Conservation (phyloP, 2,888 invertebrate species). For the Dasypogon diadema region DNA sequence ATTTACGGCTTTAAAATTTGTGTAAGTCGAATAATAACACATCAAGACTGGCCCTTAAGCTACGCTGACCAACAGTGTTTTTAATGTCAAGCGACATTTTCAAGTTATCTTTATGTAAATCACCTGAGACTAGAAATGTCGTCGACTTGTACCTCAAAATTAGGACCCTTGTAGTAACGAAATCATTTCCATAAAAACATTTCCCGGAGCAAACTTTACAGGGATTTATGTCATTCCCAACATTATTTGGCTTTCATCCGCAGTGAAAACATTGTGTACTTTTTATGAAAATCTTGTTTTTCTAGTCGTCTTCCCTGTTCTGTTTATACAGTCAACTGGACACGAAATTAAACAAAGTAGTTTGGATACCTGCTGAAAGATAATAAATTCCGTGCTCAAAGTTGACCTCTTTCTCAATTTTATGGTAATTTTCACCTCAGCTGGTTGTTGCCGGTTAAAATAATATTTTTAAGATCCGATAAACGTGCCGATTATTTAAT, state of each 20-base stretch:
- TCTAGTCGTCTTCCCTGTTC: neutral
- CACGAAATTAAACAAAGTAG: constrained; percentile 19
- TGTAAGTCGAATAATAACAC: neutral
- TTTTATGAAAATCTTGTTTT: constrained; percentile 1
- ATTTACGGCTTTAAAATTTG: neutral
- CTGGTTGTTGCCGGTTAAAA: constrained; percentile 6
- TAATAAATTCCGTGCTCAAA: constrained; percentile 11
- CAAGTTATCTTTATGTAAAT: constrained; percentile 31
- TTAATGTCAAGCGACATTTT: neutral
- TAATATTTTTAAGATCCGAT: neutral
- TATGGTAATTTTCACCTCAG: constrained; percentile 27
- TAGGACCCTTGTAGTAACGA: neutral
- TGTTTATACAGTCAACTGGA: constrained; percentile 5
- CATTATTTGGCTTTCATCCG: constrained; percentile 2
- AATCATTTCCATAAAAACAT: constrained; percentile 10
- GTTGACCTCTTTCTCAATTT: constrained; percentile 19
- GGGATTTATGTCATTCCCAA: constrained; percentile 11
- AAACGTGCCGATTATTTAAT: no score
- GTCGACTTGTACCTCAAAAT: neutral
- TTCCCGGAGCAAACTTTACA: neutral
- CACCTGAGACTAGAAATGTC: constrained; percentile 5
- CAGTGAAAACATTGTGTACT: neutral
- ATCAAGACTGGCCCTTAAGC: neutral
- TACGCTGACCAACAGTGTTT: neutral
- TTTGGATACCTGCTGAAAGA: constrained; percentile 1